A percentile compares a stretch with the other conserved stretches of the same genome.
Evolutionary conservation across 2,888 invertebrate species (phyloP).

Genomic region (Orthosia gracilis): DNA sequence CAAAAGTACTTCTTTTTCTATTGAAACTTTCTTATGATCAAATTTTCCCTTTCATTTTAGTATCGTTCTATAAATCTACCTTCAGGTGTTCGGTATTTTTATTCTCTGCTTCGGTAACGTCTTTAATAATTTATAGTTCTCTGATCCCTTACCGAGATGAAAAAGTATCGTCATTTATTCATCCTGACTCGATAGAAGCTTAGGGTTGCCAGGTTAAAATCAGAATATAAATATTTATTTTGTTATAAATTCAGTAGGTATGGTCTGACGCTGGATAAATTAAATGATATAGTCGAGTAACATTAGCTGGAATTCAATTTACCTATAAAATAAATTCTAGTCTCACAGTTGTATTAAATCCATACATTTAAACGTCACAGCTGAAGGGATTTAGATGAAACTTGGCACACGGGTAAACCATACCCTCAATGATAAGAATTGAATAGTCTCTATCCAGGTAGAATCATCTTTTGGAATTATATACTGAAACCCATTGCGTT

Average conservation of each 20-base stretch:
- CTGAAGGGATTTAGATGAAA: too few species aligned
- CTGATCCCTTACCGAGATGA: conserved; percentile 62
- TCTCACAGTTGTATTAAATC: too few species aligned
- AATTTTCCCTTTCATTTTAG: background rate
- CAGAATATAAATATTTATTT: background rate
- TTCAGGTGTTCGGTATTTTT: conserved; percentile 53
- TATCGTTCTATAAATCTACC: conserved; percentile 16
- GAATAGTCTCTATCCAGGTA: too few species aligned
- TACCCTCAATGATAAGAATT: too few species aligned
- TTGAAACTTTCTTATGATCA: background rate
- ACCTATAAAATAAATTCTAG: too few species aligned
- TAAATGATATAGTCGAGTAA: too few species aligned
- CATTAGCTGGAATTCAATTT: too few species aligned
- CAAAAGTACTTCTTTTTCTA: too few species aligned
- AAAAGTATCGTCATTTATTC: conserved; percentile 66
- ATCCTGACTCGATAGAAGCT: conserved; percentile 47
- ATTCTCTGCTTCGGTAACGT: conserved; percentile 40
- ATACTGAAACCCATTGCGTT: too few species aligned
- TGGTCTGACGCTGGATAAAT: background rate
- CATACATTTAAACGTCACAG: too few species aligned
- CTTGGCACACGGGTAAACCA: too few species aligned
- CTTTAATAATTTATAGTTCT: conserved; percentile 67
- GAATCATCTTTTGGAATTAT: too few species aligned
- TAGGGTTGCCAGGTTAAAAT: conserved; percentile 36
- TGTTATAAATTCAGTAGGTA: background rate